Evolutionary conservation across 2,797 vertebrate species (phyloP).

Genomic region (Sarcophilus harrisii): DNA sequence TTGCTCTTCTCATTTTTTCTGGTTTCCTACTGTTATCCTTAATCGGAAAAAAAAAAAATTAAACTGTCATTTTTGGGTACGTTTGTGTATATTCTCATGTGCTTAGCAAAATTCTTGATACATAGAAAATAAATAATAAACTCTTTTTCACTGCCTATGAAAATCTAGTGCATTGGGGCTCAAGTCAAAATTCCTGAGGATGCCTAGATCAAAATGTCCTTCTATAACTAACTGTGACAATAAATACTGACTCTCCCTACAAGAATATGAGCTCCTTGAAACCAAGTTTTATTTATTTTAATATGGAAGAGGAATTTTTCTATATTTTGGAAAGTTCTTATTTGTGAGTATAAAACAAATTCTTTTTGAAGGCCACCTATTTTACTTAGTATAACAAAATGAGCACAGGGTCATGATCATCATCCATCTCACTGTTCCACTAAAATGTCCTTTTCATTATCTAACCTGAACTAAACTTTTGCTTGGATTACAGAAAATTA

Average conservation of each 20-base stretch:
- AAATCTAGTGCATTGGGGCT: not conserved
- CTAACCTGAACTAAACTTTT: slow-evolving; percentile 33
- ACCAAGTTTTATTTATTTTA: slow-evolving; percentile 15
- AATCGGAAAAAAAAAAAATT: not conserved
- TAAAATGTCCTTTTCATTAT: not conserved
- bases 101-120: not conserved
- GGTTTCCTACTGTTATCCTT: not conserved
- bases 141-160: not conserved
- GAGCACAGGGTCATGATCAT: not conserved
- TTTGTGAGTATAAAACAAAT: not conserved
- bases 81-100: not conserved
- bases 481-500: not conserved
- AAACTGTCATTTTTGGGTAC: not conserved
- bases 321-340: not conserved
- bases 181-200: not conserved
- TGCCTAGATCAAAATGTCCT: not conserved
- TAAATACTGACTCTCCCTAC: not conserved
- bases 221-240: not conserved
- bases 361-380: not conserved
- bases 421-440: not conserved
- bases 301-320: not conserved
- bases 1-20: not conserved
- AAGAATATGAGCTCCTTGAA: not conserved
- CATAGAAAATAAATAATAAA: not conserved
- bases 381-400: not conserved